Conservation (phyloP, 1,140 invertebrate species). For the Euwallacea similis region DNA sequence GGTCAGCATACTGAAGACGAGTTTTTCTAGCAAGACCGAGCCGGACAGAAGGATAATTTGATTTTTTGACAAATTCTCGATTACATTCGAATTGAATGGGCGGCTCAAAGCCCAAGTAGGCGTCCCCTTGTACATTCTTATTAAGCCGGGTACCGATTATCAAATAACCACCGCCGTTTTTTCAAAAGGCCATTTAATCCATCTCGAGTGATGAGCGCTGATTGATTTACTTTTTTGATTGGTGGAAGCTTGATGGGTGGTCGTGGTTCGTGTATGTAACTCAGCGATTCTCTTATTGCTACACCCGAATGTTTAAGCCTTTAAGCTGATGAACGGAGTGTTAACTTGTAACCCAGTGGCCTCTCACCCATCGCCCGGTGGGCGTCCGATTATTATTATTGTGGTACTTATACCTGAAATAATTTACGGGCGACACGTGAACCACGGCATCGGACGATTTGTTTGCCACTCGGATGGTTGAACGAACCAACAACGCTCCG, state of each 20-base stretch:
- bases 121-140: slow-evolving; percentile 18
- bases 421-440: slow-evolving; percentile 33
- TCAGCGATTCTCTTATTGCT: not conserved
- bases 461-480: slow-evolving; percentile 19
- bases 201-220: slow-evolving; percentile 14
- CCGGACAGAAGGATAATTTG: slow-evolving; percentile 19
- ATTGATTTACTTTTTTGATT: slow-evolving; percentile 32
- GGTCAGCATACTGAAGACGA: too few species aligned
- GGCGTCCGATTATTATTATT: slow-evolving; percentile 31
- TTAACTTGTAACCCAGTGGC: slow-evolving; percentile 36
- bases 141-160: slow-evolving; percentile 26
- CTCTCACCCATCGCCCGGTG: slow-evolving; percentile 29
- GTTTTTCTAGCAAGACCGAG: slow-evolving; percentile 5
- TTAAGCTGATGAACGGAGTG: slow-evolving; percentile 23
- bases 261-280: slow-evolving; percentile 6
- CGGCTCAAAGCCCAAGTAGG: slow-evolving; percentile 24
- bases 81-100: slow-evolving; percentile 26
- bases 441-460: slow-evolving; percentile 27
- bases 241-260: slow-evolving; percentile 16
- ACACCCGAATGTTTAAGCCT: too few species aligned
- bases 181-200: slow-evolving; percentile 6
- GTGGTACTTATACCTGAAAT: slow-evolving; percentile 11
- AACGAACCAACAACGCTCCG: slow-evolving; percentile 19
- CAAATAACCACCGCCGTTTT: slow-evolving; percentile 27
- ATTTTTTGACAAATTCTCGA: slow-evolving; percentile 37